A percentile compares a stretch with the other conserved stretches of the same genome.
Conservation (phyloP, 2,113 vertebrate species). For the Dryoscopus gambensis region DNA sequence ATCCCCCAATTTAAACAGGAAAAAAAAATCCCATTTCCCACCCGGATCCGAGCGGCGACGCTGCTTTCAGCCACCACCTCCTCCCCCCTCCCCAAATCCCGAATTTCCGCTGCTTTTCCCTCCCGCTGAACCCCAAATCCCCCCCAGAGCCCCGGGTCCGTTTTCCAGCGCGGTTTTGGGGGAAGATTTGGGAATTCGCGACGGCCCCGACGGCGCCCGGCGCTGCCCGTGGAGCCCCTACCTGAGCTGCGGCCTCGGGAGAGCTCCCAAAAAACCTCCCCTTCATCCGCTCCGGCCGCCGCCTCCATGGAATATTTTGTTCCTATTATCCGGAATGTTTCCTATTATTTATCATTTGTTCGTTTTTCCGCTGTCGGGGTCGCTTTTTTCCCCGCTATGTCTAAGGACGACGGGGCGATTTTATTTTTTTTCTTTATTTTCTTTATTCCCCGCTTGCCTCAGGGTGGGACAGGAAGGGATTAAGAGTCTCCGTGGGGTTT, state of each 20-base stretch:
- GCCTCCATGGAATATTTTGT: not conserved
- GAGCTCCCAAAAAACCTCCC: not conserved
- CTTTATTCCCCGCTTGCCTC: not conserved
- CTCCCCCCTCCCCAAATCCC: not conserved
- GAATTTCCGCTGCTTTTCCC: not conserved
- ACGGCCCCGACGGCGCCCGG: not conserved
- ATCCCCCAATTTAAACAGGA: not conserved
- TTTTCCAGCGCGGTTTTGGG: not conserved
- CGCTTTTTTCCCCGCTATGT: not conserved
- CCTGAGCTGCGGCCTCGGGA: not conserved
- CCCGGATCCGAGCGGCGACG: not conserved
- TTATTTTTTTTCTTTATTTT: not conserved
- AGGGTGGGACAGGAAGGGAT: not conserved
- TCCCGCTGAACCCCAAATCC: not conserved
- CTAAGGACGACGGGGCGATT: not conserved
- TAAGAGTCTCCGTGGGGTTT: not conserved
- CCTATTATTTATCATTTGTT: not conserved
- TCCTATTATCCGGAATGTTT: not conserved
- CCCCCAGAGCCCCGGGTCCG: not conserved
- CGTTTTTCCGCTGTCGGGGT: not conserved
- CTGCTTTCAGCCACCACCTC: fast-evolving
- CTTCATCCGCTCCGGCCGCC: not conserved
- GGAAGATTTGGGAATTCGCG: not conserved
- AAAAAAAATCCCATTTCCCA: not conserved
- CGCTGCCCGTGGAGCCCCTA: not conserved